Evolutionary conservation across 92 coral and sea anemone species (phyloP).

Genomic region (Plumapathes pennacea): DNA sequence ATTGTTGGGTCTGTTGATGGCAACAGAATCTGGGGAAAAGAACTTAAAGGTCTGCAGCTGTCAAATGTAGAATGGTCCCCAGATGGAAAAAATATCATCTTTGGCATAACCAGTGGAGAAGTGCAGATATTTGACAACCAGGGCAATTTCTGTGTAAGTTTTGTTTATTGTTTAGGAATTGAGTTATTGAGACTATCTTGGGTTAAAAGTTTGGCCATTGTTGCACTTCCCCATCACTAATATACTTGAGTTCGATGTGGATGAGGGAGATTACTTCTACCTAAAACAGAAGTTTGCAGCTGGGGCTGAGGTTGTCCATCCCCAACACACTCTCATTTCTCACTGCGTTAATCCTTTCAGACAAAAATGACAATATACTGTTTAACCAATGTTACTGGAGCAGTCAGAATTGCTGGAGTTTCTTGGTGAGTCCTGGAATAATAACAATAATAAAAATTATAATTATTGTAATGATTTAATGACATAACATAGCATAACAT

Average conservation of each 20-base stretch:
- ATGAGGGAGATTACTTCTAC: background rate
- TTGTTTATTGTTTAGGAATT: background rate
- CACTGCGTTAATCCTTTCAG: too few species aligned
- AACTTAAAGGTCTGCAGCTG: slow-evolving; percentile 83
- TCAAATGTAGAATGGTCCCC: slow-evolving; percentile 96
- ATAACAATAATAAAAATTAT: background rate
- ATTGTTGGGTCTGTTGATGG: slow-evolving; percentile 98
- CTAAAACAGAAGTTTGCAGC: too few species aligned
- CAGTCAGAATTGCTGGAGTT: slow-evolving; percentile 84
- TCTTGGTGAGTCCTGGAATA: slow-evolving; percentile 62
- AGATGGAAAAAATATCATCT: slow-evolving; percentile 93
- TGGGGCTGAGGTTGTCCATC: too few species aligned
- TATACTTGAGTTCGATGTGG: too few species aligned
- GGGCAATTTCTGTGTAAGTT: slow-evolving; percentile 96
- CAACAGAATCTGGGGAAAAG: slow-evolving; percentile 98
- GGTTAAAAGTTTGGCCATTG: background rate
- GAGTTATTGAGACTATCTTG: background rate
- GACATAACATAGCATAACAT: background rate
- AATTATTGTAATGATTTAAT: background rate
- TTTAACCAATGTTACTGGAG: slow-evolving; percentile 93
- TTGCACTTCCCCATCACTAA: background rate
- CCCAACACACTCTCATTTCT: too few species aligned
- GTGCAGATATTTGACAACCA: slow-evolving; percentile 92
- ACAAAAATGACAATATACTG: slow-evolving; percentile 89
- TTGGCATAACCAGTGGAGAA: slow-evolving; percentile 97